phyloP scores from a whole-genome alignment of 37 sponge, comb jelly and placozoan genomes.

The Ianthella basta region DNA sequence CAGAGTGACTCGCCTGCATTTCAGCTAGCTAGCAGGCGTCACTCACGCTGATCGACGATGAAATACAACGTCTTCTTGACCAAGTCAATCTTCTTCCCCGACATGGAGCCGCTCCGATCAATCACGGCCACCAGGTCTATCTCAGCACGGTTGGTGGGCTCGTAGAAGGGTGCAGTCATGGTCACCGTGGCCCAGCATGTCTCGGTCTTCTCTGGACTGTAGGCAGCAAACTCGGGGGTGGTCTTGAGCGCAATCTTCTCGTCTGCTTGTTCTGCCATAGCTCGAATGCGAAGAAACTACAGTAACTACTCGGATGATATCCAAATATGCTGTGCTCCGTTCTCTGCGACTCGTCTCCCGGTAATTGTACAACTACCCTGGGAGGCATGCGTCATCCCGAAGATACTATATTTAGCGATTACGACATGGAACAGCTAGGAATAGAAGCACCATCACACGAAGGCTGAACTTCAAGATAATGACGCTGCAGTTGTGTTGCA shows the following conservation, averaged over 20 bases:
- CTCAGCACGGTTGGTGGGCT: slow-evolving; percentile 67
- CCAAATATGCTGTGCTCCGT: no score
- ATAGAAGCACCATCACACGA: no score
- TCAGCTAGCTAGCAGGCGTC: background rate
- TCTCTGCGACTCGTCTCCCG: no score
- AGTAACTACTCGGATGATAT: no score
- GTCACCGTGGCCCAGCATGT: slow-evolving; percentile 75
- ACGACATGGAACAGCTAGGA: no score
- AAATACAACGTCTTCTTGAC: slow-evolving; percentile 90
- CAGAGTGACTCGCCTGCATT: background rate
- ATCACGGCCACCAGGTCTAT: slow-evolving; percentile 93
- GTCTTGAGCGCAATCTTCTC: background rate
- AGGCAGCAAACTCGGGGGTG: slow-evolving; percentile 62
- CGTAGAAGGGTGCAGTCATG: slow-evolving; percentile 83
- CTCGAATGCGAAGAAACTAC: no score
- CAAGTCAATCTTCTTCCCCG: slow-evolving; percentile 68
- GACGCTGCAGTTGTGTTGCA: no score
- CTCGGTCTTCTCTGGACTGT: slow-evolving; percentile 45
- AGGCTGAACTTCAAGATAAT: no score
- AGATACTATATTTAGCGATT: no score
- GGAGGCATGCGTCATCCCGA: no score
- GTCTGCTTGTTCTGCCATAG: slow-evolving; percentile 7
- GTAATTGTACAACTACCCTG: no score
- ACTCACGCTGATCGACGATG: slow-evolving; percentile 87
- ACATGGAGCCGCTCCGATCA: slow-evolving; percentile 91